These are phyloP conservation scores for Apostichopus japonicus DNA, from an alignment of 35 echinoderm and acorn worm genomes.

Conservation along the genomic window DNA sequence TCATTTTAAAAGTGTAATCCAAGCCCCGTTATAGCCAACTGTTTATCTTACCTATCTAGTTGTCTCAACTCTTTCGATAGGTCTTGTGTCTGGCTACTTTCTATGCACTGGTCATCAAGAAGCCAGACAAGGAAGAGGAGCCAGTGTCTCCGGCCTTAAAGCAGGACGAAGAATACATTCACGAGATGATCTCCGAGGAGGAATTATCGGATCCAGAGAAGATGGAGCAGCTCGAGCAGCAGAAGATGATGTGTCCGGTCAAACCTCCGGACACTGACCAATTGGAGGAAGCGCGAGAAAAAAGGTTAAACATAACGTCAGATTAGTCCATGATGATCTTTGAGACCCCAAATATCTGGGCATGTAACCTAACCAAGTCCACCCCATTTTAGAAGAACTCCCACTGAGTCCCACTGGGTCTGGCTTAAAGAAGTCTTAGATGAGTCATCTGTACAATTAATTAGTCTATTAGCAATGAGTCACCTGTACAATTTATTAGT, in stretches of 20 bases:
- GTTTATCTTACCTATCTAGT: too few relatives aligned
- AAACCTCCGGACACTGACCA: constrained; percentile 88
- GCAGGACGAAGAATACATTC: constrained; percentile 88
- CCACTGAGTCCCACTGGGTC: too few relatives aligned
- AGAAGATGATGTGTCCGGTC: constrained; percentile 72
- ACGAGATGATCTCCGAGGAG: constrained; percentile 90
- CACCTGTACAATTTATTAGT: too few relatives aligned
- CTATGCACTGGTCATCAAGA: constrained; percentile 93
- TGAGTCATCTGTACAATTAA: too few relatives aligned
- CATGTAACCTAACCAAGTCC: too few relatives aligned
- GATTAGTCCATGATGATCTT: too few relatives aligned
- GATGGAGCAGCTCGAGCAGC: constrained; percentile 75
- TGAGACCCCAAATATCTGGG: too few relatives aligned
- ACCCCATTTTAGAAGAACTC: too few relatives aligned
- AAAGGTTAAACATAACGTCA: constrained; percentile 44
- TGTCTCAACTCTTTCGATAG: constrained; percentile 8
- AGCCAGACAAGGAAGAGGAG: constrained; percentile 93
- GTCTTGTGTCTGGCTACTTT: constrained; percentile 85
- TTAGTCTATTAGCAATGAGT: too few relatives aligned
- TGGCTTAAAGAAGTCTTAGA: too few relatives aligned
- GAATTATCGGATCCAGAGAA: constrained; percentile 88
- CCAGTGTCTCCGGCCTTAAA: constrained; percentile 62
- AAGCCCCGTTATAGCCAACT: too few relatives aligned
- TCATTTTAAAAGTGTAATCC: too few relatives aligned
- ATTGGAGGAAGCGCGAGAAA: constrained; percentile 75